A percentile compares a stretch with the other conserved stretches of the same genome.
Evolutionary conservation across 2,888 invertebrate genomes (phyloP).

Genomic region (Chrysolina americana): DNA sequence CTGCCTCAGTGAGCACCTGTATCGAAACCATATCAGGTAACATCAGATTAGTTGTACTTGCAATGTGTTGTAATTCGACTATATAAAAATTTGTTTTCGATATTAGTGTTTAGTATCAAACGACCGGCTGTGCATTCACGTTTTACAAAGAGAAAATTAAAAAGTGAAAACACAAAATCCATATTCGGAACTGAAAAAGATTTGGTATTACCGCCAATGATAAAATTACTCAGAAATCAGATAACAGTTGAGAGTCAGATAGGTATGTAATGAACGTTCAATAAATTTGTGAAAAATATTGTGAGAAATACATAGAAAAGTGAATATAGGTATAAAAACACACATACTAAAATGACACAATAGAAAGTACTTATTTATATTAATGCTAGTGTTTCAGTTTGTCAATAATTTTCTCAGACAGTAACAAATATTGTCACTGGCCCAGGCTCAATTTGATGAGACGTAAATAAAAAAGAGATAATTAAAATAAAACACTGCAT

Average conservation of each 20-base stretch:
- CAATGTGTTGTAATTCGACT: not conserved
- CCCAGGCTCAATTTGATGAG: too few relatives aligned
- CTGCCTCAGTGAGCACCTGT: slow-evolving; percentile 43
- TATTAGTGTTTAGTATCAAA: not conserved
- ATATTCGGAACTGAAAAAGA: too few relatives aligned
- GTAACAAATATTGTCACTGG: too few relatives aligned
- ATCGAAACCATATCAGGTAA: slow-evolving; percentile 21
- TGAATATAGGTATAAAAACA: too few relatives aligned
- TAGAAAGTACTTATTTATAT: too few relatives aligned
- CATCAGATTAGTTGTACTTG: not conserved
- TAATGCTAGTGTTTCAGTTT: too few relatives aligned
- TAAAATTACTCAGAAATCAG: too few relatives aligned
- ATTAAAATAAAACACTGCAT: too few relatives aligned
- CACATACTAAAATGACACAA: too few relatives aligned
- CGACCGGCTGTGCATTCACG: not conserved
- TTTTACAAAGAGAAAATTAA: not conserved
- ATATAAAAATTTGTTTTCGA: not conserved
- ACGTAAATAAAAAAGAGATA: too few relatives aligned
- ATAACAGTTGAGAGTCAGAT: not conserved
- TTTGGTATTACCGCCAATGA: too few relatives aligned
- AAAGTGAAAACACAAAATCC: not conserved
- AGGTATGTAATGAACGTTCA: not conserved
- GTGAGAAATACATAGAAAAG: not conserved
- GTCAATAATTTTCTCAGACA: too few relatives aligned
- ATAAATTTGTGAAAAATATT: not conserved